Base-by-base conservation (phyloP, 2,797 vertebrate species). In the Hephaestus fuliginosus region DNA sequence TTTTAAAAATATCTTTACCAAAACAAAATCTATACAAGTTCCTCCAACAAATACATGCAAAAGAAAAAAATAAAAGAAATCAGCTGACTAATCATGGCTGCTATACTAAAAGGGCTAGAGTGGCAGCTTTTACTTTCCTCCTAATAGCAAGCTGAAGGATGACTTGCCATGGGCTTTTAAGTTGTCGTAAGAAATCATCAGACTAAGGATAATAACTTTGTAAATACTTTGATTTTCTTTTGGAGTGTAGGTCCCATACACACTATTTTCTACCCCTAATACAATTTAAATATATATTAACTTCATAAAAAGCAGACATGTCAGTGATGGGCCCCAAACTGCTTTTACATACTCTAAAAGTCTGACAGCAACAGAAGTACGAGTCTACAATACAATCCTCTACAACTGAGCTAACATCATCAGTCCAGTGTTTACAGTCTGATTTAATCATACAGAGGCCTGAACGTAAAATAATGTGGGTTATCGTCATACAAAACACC, bases 221-320 rank as follows among this genome's bases (percentile, higher is more conserved):
- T 88, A 82, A 87, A 91, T 88, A 82, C 67, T 88, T 72, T 83
- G 76, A 85, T 89, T 88, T 70, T 51, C 70, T 66, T 78, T 60
- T 74, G 65, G 75, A 86, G 80, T 77, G 83, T 85, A 89, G 80
- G 82, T 86, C 83, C 87, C 78, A 80, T 78, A 86, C 84, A 78
- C 74, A 87, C 88, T 89, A 91, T 80, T 82, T 70, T 86, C 90
- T 92, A 93, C 63, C 52, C 77, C 88, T 91, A 94, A 76, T 90
- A 91, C 88, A 81, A 82, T 89, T 90, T 89, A 89, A 88, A 93
- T 92, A 94, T 93, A 93, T 93, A 94, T 93, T 93, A 94, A 89
- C 86, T 91, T 90, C 84, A 89, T 90, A 80, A 92, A 91, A 87
- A 92, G 88, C 73, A 83, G 80, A 85, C 82, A 78, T 77, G 74